Conservation (phyloP, 2,113 vertebrate genomes). For the Petrocephalus zakoni region DNA sequence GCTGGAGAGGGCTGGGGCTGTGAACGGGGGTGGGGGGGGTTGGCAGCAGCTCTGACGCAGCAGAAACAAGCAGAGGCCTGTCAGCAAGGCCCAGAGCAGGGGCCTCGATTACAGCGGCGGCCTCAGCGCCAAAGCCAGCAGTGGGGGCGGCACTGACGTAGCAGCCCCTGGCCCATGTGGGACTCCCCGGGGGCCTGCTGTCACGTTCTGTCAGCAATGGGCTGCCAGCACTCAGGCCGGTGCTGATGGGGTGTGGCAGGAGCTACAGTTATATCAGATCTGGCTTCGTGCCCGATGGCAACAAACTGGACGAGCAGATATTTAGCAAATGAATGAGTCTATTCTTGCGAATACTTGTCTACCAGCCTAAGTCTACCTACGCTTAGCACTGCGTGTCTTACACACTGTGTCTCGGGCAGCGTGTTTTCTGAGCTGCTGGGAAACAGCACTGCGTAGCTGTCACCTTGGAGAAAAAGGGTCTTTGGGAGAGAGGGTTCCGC, state of each 20-base stretch:
- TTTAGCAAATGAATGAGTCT: background rate
- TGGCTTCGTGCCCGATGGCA: background rate
- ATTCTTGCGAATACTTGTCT: background rate
- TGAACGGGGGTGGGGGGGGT: background rate
- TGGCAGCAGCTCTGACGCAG: constrained; percentile 15
- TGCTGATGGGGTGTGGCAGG: background rate
- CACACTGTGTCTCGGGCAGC: background rate
- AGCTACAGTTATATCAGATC: background rate
- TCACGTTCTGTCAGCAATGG: background rate
- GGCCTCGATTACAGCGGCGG: background rate
- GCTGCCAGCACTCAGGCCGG: too few species aligned
- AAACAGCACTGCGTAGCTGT: constrained; percentile 1
- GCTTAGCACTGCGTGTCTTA: background rate
- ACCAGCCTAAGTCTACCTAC: background rate
- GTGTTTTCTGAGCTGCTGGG: background rate
- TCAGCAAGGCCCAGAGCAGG: background rate
- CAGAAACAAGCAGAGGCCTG: constrained; percentile 12
- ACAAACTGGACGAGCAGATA: background rate
- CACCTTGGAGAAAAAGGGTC: background rate
- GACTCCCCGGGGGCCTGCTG: background rate
- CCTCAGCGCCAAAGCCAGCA: background rate
- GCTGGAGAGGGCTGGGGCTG: constrained; percentile 2
- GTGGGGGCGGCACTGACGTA: background rate
- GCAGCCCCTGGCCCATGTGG: background rate
- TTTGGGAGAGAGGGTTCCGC: background rate